Conservation (phyloP, 1,140 invertebrate species). For the Heliconius hermathena region DNA sequence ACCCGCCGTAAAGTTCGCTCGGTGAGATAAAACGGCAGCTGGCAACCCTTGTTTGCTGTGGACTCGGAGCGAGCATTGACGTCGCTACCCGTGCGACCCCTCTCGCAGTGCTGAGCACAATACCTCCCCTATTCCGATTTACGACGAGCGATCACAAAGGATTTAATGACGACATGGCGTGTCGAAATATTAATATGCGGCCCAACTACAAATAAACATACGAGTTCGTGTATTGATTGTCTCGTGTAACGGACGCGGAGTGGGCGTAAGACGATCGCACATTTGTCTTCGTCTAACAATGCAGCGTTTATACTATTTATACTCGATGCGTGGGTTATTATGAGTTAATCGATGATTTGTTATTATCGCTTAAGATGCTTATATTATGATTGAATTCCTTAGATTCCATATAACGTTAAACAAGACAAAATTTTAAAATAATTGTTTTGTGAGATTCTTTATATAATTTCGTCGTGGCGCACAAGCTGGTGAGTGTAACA, state of each 20-base stretch:
- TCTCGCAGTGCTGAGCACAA: constrained; percentile 39
- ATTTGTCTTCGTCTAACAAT: constrained; percentile 76
- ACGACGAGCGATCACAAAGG: constrained; percentile 56
- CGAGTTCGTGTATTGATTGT: constrained; percentile 44
- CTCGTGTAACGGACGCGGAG: constrained; percentile 42
- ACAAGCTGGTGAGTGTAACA: too few relatives aligned
- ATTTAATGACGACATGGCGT: constrained; percentile 72
- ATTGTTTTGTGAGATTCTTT: neutral
- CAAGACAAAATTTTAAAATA: neutral
- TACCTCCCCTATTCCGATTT: constrained; percentile 54
- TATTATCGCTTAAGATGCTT: constrained; percentile 47
- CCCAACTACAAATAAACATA: constrained; percentile 58
- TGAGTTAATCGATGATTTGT: constrained; percentile 57
- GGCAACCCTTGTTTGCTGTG: constrained; percentile 62
- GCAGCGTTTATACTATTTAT: constrained; percentile 70
- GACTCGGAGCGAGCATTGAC: constrained; percentile 53
- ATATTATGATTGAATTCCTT: constrained; percentile 27
- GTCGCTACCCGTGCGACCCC: constrained; percentile 55
- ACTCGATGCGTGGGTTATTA: constrained; percentile 63
- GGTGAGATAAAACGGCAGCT: constrained; percentile 68
- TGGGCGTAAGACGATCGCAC: constrained; percentile 66
- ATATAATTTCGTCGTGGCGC: too few relatives aligned
- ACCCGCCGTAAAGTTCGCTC: constrained; percentile 50
- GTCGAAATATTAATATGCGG: constrained; percentile 76
- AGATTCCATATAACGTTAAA: constrained; percentile 16